These are phyloP conservation scores for Bombus superbus DNA, from an alignment of 1,140 invertebrate species.

Conservation along the genomic window DNA sequence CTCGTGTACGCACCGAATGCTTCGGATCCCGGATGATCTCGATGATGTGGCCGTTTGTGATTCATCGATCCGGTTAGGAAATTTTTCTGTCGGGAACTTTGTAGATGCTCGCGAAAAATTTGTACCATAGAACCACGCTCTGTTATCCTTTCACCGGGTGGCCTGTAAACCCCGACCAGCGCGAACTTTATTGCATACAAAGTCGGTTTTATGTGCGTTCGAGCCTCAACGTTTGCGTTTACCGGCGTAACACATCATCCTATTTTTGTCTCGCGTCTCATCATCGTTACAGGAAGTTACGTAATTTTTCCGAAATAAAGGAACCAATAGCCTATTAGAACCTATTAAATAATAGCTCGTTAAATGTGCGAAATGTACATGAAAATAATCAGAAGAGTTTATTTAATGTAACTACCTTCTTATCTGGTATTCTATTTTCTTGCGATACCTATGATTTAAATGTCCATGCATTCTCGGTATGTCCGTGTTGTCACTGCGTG, in stretches of 20 bases:
- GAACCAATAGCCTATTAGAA: no score
- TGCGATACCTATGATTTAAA: not conserved
- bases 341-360: no score
- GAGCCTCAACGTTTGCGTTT: constrained; percentile 29
- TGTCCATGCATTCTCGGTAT: not conserved
- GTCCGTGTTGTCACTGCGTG: constrained; percentile 3
- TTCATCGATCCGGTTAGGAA: not conserved
- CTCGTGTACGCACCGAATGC: not conserved
- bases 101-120: constrained; percentile 24
- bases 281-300: not conserved
- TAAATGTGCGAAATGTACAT: not conserved
- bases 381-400: not conserved
- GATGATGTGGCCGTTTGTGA: constrained; percentile 19
- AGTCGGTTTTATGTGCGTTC: constrained; percentile 37
- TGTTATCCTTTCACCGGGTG: constrained; percentile 44
- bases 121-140: not conserved
- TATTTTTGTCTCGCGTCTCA: constrained; percentile 25
- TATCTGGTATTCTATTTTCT: not conserved
- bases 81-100: not conserved
- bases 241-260: constrained; percentile 18
- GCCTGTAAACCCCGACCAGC: not conserved
- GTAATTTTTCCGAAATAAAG: constrained; percentile 12
- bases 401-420: not conserved
- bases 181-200: constrained; percentile 43
- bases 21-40: constrained; percentile 36